Evolutionary conservation across 2,797 vertebrate species (phyloP).

Genomic region (Salarias fasciatus): DNA sequence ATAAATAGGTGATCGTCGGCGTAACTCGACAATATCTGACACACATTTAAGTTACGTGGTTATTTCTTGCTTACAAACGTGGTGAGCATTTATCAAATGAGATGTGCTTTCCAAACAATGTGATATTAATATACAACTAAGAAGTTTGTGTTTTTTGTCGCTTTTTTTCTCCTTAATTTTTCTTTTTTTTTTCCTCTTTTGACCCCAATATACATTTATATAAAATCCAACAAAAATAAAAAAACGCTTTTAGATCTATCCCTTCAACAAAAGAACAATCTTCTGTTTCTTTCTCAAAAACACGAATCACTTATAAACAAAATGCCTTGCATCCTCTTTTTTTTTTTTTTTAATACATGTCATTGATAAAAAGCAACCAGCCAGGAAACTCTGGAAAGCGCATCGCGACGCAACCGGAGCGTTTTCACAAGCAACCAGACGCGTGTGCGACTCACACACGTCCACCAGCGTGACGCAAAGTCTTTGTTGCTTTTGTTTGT

Average conservation of each 20-base stretch:
- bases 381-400: constrained; percentile 34
- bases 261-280: constrained; percentile 61
- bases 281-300: constrained; percentile 55
- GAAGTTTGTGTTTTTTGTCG: constrained; percentile 50
- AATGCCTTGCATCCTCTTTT: constrained; percentile 70
- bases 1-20: constrained; percentile 78
- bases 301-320: constrained; percentile 74
- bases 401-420: constrained; percentile 35
- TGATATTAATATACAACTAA: constrained; percentile 81
- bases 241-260: constrained; percentile 72
- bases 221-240: constrained; percentile 81
- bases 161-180: constrained; percentile 33
- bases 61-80: constrained; percentile 78
- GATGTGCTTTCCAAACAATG: constrained; percentile 80
- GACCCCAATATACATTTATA: constrained; percentile 84
- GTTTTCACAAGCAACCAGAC: no score
- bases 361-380: constrained; percentile 66
- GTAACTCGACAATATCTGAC: constrained; percentile 67
- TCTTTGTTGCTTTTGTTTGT: constrained; percentile 14
- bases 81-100: constrained; percentile 76
- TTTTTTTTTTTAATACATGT: constrained; percentile 73
- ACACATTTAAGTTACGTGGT: constrained; percentile 79
- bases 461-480: constrained; percentile 22
- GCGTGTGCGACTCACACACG: constrained; percentile 16
- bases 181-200: constrained; percentile 48